Conservation (phyloP, 2,113 vertebrate genomes). For the Procavia capensis region DNA sequence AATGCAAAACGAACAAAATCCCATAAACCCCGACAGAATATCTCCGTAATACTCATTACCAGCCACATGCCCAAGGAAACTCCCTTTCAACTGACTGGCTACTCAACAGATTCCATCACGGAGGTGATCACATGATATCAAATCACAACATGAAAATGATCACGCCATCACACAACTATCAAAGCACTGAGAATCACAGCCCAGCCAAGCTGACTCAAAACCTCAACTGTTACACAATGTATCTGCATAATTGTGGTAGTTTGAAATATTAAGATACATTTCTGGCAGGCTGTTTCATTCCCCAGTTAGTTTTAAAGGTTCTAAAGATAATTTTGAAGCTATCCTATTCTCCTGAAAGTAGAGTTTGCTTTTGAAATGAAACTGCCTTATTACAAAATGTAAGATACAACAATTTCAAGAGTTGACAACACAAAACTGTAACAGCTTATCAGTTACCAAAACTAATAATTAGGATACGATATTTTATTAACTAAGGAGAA, state of each 20-base stretch:
- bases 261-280: conserved; percentile 11
- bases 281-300: background rate
- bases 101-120: no score
- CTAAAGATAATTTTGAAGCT: background rate
- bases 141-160: no score
- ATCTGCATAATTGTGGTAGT: background rate
- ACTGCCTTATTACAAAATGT: conserved; percentile 1
- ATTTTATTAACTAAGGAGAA: background rate
- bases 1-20: no score
- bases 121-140: no score
- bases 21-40: no score
- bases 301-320: background rate
- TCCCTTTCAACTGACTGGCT: no score
- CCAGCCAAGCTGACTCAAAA: no score
- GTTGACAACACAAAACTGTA: background rate
- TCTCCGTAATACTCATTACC: no score
- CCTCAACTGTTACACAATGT: no score
- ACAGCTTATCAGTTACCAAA: background rate
- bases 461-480: background rate
- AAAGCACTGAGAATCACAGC: no score
- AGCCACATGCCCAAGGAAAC: no score
- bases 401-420: background rate
- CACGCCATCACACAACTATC: no score
- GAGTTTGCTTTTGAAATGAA: background rate
- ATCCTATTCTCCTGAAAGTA: background rate